Percentiles rank a stretch among this genome's conserved stretches.
Conservation (phyloP, 2,797 vertebrate genomes). For the Ctenopoma kingsleyae region DNA sequence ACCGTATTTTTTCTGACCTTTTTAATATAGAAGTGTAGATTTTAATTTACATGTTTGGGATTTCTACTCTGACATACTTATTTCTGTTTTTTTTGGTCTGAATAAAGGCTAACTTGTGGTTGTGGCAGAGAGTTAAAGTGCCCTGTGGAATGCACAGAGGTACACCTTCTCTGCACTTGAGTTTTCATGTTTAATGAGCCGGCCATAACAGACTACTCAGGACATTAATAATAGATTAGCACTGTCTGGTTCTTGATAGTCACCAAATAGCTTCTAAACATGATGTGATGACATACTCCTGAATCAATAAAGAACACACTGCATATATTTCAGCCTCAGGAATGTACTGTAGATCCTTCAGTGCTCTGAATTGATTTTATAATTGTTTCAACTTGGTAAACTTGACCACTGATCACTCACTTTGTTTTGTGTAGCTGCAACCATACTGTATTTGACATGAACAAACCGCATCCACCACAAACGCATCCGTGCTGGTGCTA, state of each 20-base stretch:
- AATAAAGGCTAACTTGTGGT: constrained; percentile 8
- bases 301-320: constrained; percentile 57
- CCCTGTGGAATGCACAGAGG: constrained; percentile 23
- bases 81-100: constrained; percentile 2
- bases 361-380: constrained; percentile 51
- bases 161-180: constrained; percentile 21
- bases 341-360: constrained; percentile 23
- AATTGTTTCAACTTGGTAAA: constrained; percentile 9
- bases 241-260: constrained; percentile 63
- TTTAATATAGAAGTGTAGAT: not conserved
- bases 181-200: constrained; percentile 69
- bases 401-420: constrained; percentile 11
- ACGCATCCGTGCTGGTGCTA: not conserved
- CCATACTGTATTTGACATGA: not conserved
- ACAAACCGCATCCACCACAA: not conserved
- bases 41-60: constrained; percentile 35
- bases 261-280: constrained; percentile 64
- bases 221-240: constrained; percentile 75
- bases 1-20: constrained; percentile 7
- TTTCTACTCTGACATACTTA: constrained; percentile 7
- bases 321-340: constrained; percentile 29
- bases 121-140: constrained; percentile 6
- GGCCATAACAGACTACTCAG: constrained; percentile 47
- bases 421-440: constrained; percentile 6
- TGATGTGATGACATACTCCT: constrained; percentile 63